These are phyloP conservation scores for Isurus oxyrinchus DNA, from an alignment of 2,113 vertebrate genomes.

Conservation along the genomic window DNA sequence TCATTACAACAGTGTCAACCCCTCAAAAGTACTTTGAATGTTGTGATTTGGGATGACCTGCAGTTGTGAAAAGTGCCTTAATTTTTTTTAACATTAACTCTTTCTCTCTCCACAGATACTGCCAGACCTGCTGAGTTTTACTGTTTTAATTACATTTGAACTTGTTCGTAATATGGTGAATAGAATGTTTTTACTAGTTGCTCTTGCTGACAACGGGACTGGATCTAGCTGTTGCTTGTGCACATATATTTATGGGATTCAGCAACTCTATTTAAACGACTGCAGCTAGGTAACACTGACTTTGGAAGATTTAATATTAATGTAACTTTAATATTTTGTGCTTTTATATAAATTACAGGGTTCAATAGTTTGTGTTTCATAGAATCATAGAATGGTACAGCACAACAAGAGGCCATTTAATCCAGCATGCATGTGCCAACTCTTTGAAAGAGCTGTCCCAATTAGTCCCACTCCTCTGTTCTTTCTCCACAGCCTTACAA, in stretches of 20 bases:
- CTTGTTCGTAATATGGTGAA: not conserved
- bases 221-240: not conserved
- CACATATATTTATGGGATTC: not conserved
- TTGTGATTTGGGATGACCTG: too few species aligned
- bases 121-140: too few species aligned
- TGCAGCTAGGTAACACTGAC: not conserved
- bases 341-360: not conserved
- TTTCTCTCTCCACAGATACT: too few species aligned
- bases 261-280: not conserved
- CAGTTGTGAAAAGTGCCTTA: too few species aligned
- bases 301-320: not conserved
- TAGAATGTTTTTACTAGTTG: not conserved
- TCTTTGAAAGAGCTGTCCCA: not conserved
- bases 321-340: not conserved
- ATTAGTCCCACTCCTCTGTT: not conserved
- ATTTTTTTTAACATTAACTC: too few species aligned
- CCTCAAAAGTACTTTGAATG: too few species aligned
- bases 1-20: too few species aligned
- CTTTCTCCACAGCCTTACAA: not conserved
- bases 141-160: not conserved
- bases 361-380: not conserved
- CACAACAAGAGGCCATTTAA: not conserved
- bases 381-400: not conserved
- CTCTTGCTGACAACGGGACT: not conserved
- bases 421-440: not conserved